These are phyloP conservation scores for Malachius bipustulatus DNA, from an alignment of 2,888 invertebrate genomes.

Conservation along the genomic window DNA sequence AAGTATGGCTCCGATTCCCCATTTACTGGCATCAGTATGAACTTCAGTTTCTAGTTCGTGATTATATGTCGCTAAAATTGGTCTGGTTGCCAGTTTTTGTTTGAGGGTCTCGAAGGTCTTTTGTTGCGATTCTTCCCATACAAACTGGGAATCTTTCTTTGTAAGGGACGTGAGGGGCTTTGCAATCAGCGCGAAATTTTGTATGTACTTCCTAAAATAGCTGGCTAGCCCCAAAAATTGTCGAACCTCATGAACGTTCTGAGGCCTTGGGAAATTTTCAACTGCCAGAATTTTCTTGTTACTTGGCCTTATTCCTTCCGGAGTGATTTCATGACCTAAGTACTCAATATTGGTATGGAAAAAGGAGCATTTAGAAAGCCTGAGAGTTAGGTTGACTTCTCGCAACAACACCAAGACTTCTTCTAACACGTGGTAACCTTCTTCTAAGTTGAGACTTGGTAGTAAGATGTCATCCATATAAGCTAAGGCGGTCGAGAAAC, in stretches of 20 bases:
- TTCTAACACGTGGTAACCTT: conserved; percentile 10
- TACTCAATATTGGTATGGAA: conserved; percentile 14
- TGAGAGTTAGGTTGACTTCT: conserved; percentile 10
- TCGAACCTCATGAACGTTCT: conserved; percentile 18
- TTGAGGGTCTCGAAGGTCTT: too few relatives aligned
- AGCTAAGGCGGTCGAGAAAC: conserved; percentile 12
- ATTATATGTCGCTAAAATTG: conserved; percentile 20
- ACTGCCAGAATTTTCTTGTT: conserved; percentile 21
- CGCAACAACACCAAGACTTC: conserved; percentile 7
- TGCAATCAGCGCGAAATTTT: too few relatives aligned
- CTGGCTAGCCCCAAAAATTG: conserved; percentile 23
- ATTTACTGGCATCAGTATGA: too few relatives aligned
- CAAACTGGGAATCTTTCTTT: conserved; percentile 15
- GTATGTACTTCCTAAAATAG: conserved; percentile 24
- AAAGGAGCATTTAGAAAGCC: conserved; percentile 13
- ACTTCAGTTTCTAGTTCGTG: conserved; percentile 17
- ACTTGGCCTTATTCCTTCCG: conserved; percentile 13
- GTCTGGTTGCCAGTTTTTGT: too few relatives aligned
- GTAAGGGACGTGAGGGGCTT: too few relatives aligned
- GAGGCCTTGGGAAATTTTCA: conserved; percentile 23
- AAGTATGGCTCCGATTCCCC: conserved; percentile 20
- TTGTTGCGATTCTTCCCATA: too few relatives aligned
- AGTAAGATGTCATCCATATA: conserved; percentile 18
- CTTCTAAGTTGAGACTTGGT: conserved; percentile 13
- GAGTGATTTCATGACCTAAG: conserved; percentile 15